Conservation (phyloP, 2,113 vertebrate genomes). For the Lepus americanus region DNA sequence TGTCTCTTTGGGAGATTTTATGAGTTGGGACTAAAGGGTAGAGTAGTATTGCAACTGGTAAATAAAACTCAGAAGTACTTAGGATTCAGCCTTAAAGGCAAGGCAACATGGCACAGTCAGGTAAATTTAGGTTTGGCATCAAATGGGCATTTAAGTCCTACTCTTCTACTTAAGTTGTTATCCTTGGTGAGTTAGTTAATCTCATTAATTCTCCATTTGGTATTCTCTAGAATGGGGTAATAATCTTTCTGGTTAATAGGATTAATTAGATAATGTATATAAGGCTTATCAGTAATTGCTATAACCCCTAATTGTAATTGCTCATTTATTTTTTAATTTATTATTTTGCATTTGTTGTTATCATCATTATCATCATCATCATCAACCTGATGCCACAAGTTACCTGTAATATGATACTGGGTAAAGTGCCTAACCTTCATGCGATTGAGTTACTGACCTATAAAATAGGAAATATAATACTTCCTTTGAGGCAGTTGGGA, state of each 20-base stretch:
- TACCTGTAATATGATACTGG: neutral
- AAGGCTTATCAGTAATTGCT: neutral
- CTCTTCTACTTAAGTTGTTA: neutral
- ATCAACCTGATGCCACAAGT: neutral
- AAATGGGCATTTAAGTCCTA: neutral
- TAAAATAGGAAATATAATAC: neutral
- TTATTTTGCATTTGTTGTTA: neutral
- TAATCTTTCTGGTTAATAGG: conserved; percentile 10
- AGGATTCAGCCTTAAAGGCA: neutral
- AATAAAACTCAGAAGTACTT: neutral
- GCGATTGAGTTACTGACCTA: neutral
- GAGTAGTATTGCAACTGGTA: neutral
- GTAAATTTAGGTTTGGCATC: neutral
- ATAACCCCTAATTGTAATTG: neutral
- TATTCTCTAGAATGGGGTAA: neutral
- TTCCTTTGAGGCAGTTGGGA: neutral
- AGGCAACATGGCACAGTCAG: neutral
- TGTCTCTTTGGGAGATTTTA: neutral
- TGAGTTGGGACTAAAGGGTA: neutral
- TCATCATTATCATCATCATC: neutral
- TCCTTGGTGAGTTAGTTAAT: neutral
- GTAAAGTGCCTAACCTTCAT: neutral
- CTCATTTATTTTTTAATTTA: neutral
- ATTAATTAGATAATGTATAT: neutral
- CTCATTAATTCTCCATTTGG: neutral